Evolutionary conservation across 2,888 invertebrate genomes (phyloP).

Genomic region (Drosophila kambysellisi): DNA sequence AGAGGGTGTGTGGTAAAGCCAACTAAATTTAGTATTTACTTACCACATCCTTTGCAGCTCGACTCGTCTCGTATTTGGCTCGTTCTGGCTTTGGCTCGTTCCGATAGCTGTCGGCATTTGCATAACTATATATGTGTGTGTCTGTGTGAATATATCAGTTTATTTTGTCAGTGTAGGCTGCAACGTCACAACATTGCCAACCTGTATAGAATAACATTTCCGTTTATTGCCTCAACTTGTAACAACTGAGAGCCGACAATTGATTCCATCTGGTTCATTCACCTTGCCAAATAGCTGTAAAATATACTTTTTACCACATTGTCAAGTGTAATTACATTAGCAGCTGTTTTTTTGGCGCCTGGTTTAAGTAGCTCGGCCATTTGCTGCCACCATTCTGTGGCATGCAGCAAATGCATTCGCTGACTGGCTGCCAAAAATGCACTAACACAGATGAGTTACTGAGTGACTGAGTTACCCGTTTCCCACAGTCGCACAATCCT

Average conservation of each 20-base stretch:
- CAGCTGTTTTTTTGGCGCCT: constrained; percentile 61
- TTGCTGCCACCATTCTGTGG: constrained; percentile 55
- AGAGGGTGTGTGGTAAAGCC: constrained; percentile 62
- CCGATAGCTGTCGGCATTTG: constrained; percentile 46
- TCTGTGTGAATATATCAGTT: constrained; percentile 46
- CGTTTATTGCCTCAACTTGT: constrained; percentile 14
- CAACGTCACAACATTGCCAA: constrained; percentile 18
- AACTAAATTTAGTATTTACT: constrained; percentile 79
- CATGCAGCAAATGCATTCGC: constrained; percentile 64
- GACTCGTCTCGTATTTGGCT: constrained; percentile 32
- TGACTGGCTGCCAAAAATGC: constrained; percentile 71
- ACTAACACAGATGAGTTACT: constrained; percentile 68
- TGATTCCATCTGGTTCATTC: constrained; percentile 50
- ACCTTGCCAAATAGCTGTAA: constrained; percentile 52
- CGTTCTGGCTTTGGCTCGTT: constrained; percentile 17
- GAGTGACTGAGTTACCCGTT: constrained; percentile 9
- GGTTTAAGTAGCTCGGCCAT: constrained; percentile 50
- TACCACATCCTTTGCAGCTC: constrained; percentile 74
- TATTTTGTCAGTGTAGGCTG: constrained; percentile 30
- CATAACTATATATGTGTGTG: constrained; percentile 49
- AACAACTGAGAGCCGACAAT: neutral
- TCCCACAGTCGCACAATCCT: neutral
- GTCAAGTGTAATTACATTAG: constrained; percentile 67
- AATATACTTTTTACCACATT: neutral
- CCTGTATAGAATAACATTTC: constrained; percentile 37